A percentile compares a stretch with the other conserved stretches of the same genome.
Evolutionary conservation across 2,113 vertebrate species (phyloP).

Genomic region (Callospermophilus lateralis): DNA sequence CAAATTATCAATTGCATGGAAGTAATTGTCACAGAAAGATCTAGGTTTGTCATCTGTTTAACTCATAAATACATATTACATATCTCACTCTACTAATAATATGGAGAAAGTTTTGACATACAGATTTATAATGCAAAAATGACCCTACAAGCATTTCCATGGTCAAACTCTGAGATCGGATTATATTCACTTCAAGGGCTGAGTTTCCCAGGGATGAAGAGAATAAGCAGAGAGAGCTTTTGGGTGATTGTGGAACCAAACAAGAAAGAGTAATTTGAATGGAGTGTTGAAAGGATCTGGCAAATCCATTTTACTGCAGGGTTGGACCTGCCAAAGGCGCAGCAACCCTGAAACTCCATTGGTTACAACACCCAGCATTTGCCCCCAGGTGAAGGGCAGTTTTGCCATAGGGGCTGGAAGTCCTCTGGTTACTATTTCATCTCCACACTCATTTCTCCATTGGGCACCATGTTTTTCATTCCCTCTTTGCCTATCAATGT

Average conservation of each 20-base stretch:
- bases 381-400: background rate
- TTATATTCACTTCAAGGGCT: background rate
- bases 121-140: background rate
- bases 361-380: background rate
- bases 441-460: background rate
- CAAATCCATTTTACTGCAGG: background rate
- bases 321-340: background rate
- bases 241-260: background rate
- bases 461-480: background rate
- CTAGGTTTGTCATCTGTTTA: background rate
- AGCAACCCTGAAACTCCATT: background rate
- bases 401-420: background rate
- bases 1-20: background rate
- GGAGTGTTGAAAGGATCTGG: constrained; percentile 53
- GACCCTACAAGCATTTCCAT: background rate
- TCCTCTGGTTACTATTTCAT: background rate
- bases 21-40: background rate
- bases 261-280: constrained; percentile 19
- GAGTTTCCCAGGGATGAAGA: background rate
- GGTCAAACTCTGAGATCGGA: background rate
- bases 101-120: background rate
- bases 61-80: background rate
- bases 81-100: background rate
- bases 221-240: background rate
- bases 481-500: background rate